These are phyloP conservation scores for Rhopalosiphum nymphaeae DNA, from an alignment of 2,888 invertebrate genomes.

Conservation along the genomic window DNA sequence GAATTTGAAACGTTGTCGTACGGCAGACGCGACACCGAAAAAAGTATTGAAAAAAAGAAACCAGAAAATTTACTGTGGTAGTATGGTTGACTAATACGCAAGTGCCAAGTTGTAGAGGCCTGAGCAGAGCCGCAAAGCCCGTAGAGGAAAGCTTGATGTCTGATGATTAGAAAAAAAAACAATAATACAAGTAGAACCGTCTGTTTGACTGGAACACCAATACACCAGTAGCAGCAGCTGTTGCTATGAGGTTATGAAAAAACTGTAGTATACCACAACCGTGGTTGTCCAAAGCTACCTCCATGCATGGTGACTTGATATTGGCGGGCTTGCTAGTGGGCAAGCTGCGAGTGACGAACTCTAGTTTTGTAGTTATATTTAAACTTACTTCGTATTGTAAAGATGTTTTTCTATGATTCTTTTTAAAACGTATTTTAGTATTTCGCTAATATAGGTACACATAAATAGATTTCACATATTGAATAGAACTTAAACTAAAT, in stretches of 20 bases:
- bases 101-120: background rate
- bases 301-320: background rate
- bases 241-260: slow-evolving; percentile 60
- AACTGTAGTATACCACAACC: slow-evolving; percentile 29
- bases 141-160: slow-evolving; percentile 47
- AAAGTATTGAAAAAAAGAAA: slow-evolving; percentile 69
- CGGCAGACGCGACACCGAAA: background rate
- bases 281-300: background rate
- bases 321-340: slow-evolving; percentile 25
- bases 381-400: background rate
- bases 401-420: background rate
- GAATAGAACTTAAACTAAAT: background rate
- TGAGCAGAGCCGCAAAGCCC: background rate
- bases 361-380: background rate
- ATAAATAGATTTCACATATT: background rate
- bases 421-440: background rate
- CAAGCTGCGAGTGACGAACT: too few species aligned
- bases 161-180: slow-evolving; percentile 52
- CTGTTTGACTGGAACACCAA: slow-evolving; percentile 44
- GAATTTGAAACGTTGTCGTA: background rate
- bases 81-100: slow-evolving; percentile 11
- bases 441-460: background rate
- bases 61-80: background rate
- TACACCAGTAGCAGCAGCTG: background rate
- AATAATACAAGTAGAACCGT: slow-evolving; percentile 42